phyloP scores from a whole-genome alignment of 2,888 invertebrate genomes.

The Alsophila aescularia region DNA sequence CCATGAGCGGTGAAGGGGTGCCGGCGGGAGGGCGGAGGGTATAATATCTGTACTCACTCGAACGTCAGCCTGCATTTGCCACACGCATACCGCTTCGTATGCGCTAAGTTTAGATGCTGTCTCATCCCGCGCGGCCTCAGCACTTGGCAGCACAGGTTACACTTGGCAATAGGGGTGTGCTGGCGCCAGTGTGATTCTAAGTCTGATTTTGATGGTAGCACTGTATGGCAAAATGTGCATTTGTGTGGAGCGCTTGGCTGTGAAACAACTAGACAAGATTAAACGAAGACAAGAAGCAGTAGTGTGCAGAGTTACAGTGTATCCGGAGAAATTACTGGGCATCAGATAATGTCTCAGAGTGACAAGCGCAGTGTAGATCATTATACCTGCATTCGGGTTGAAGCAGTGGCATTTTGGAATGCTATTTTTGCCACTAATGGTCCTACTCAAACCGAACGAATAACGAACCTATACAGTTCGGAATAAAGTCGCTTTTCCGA shows the following conservation, averaged over 20 bases:
- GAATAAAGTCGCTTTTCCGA: no score
- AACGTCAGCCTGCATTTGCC: background rate
- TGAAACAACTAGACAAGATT: background rate
- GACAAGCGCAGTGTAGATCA: no score
- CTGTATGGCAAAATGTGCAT: constrained; percentile 28
- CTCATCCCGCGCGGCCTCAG: constrained; percentile 13
- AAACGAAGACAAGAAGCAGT: background rate
- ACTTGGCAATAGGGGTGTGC: constrained; percentile 28
- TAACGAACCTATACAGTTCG: no score
- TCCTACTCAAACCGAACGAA: no score
- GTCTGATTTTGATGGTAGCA: background rate
- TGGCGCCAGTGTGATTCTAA: constrained; percentile 30
- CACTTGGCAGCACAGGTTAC: constrained; percentile 25
- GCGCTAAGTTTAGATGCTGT: constrained; percentile 29
- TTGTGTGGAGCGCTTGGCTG: constrained; percentile 22
- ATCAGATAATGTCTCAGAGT: no score
- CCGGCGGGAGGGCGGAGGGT: no score
- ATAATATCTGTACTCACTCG: constrained; percentile 22
- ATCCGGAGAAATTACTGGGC: no score
- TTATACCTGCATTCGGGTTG: no score
- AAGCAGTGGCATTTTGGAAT: no score
- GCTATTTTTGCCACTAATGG: no score
- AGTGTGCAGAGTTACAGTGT: background rate
- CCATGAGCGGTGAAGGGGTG: no score
- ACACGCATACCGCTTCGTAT: constrained; percentile 21